phyloP scores from a whole-genome alignment of 2,113 vertebrate species.

The Carassius carassius region DNA sequence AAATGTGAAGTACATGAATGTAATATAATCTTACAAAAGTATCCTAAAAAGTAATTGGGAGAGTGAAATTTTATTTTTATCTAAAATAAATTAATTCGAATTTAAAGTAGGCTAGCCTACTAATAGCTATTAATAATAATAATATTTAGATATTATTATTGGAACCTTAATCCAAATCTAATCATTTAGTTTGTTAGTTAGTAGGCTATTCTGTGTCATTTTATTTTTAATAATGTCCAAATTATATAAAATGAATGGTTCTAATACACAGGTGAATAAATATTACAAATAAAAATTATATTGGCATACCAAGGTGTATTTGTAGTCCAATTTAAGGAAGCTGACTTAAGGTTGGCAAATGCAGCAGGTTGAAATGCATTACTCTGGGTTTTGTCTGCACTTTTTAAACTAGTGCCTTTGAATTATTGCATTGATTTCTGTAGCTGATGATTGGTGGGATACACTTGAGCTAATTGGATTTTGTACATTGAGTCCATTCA shows the following conservation, averaged over 20 bases:
- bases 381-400: constrained; percentile 24
- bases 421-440: constrained; percentile 47
- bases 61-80: neutral
- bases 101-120: neutral
- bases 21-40: neutral
- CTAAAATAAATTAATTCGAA: neutral
- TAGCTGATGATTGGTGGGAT: constrained; percentile 48
- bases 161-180: neutral
- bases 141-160: neutral
- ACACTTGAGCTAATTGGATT: constrained; percentile 55
- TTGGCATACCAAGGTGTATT: neutral
- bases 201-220: neutral
- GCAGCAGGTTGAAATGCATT: neutral
- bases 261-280: neutral
- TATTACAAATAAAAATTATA: too few species aligned
- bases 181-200: neutral
- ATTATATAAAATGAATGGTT: neutral
- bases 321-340: neutral
- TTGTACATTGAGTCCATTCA: constrained; percentile 26
- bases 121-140: neutral
- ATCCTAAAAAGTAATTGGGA: neutral
- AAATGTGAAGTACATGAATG: neutral
- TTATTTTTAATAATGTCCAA: neutral
- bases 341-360: constrained; percentile 3
- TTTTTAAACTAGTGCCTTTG: constrained; percentile 38